phyloP scores from a whole-genome alignment of 2,113 vertebrate species.

The Tinamus guttatus region DNA sequence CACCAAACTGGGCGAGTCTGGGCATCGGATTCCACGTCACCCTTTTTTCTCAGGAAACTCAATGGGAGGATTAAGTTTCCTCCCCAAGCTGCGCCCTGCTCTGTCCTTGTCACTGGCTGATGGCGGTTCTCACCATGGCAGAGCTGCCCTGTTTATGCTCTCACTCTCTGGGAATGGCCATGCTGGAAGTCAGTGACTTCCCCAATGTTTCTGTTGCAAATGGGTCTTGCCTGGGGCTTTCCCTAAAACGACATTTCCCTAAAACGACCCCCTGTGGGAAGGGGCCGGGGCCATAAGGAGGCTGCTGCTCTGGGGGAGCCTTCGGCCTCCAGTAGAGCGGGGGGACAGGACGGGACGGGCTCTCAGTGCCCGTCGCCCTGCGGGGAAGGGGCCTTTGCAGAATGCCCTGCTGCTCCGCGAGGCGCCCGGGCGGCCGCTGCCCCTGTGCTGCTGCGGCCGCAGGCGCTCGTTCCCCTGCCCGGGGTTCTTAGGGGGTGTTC shows the following conservation, averaged over 20 bases:
- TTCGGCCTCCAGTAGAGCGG: background rate
- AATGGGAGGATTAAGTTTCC: background rate
- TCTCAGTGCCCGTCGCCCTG: background rate
- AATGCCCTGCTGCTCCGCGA: background rate
- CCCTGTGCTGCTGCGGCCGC: background rate
- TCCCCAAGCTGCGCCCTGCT: background rate
- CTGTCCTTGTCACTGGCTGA: background rate
- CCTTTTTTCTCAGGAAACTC: background rate
- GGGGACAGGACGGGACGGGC: fast-evolving
- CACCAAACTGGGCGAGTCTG: background rate
- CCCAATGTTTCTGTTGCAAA: background rate
- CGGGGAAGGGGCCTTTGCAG: background rate
- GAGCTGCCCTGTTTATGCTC: background rate
- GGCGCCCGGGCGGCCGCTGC: fast-evolving
- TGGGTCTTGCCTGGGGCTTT: background rate
- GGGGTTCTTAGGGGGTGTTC: background rate
- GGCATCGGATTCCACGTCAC: background rate
- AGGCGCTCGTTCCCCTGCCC: background rate
- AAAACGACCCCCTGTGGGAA: background rate
- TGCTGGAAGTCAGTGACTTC: background rate
- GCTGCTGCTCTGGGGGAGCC: background rate
- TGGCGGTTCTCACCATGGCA: background rate
- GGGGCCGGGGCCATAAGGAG: background rate
- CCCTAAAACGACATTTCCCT: background rate
- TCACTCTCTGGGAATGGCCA: background rate